Percentiles rank a stretch among this genome's conserved stretches.
phyloP scores from a whole-genome alignment of 1,140 invertebrate genomes.

The Subanguina moxae region DNA sequence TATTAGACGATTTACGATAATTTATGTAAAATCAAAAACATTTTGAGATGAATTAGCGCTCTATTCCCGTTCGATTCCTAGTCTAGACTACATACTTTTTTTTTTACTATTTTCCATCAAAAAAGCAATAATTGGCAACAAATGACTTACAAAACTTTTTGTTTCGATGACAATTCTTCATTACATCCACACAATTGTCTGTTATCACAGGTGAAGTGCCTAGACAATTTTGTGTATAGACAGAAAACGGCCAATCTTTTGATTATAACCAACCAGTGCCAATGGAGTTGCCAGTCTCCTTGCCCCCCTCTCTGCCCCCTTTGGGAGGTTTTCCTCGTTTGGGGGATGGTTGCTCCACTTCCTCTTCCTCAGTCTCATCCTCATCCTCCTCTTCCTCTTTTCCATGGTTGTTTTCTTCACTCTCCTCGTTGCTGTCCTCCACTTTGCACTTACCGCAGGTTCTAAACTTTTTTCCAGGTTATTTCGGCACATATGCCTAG shows the following conservation, averaged over 20 bases:
- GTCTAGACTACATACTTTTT: too few relatives aligned
- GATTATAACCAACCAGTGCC: too few relatives aligned
- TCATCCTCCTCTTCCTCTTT: slow-evolving; percentile 16
- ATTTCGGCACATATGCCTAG: background rate
- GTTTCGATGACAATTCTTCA: slow-evolving; percentile 44
- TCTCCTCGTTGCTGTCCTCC: slow-evolving; percentile 29
- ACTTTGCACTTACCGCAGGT: slow-evolving; percentile 46
- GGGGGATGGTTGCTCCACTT: slow-evolving; percentile 1
- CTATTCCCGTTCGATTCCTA: too few relatives aligned
- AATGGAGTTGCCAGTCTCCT: background rate
- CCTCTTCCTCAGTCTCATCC: slow-evolving; percentile 10
- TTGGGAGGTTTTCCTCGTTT: background rate
- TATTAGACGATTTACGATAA: too few relatives aligned
- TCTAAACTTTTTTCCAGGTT: slow-evolving; percentile 1
- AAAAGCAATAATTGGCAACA: too few relatives aligned
- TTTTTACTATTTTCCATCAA: too few relatives aligned
- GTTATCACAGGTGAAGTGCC: too few relatives aligned
- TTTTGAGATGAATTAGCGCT: too few relatives aligned
- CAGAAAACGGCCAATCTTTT: too few relatives aligned
- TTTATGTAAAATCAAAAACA: too few relatives aligned
- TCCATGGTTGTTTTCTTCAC: slow-evolving; percentile 13
- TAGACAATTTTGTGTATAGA: too few relatives aligned
- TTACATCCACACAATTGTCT: slow-evolving; percentile 37
- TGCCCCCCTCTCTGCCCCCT: background rate
- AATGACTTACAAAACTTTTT: slow-evolving; percentile 38